phyloP scores from a whole-genome alignment of 2,113 vertebrate species.

The Xenus cinereus region DNA sequence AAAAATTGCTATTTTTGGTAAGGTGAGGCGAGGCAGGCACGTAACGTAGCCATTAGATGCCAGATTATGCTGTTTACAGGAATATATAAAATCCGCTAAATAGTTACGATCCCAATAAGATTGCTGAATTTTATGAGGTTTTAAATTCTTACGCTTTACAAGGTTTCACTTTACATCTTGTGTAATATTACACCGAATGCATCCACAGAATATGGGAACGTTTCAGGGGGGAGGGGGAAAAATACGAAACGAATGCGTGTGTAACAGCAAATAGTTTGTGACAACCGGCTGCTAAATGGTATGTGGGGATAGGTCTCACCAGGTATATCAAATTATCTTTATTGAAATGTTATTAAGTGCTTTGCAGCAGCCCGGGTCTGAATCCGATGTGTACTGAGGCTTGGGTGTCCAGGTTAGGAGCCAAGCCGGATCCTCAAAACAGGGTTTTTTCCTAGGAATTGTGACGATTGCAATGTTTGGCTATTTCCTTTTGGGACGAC shows the following conservation, averaged over 20 bases:
- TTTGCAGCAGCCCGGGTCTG: conserved; percentile 11
- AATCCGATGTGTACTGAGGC: background rate
- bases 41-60: background rate
- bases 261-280: background rate
- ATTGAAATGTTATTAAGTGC: conserved; percentile 43
- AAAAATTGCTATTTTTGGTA: background rate
- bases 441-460: background rate
- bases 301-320: background rate
- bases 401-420: background rate
- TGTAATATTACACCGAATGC: background rate
- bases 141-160: conserved; percentile 26
- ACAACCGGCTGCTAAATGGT: background rate
- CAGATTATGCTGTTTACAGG: conserved; percentile 3
- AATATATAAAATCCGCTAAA: conserved; percentile 18
- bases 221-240: background rate
- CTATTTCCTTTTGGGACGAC: background rate
- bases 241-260: background rate
- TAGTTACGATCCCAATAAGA: background rate
- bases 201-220: background rate
- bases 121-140: background rate
- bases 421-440: background rate
- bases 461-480: background rate
- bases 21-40: background rate
- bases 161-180: background rate
- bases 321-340: conserved; percentile 37